These are phyloP conservation scores for Orthosia gothica DNA, from an alignment of 2,888 invertebrate species.

Conservation along the genomic window DNA sequence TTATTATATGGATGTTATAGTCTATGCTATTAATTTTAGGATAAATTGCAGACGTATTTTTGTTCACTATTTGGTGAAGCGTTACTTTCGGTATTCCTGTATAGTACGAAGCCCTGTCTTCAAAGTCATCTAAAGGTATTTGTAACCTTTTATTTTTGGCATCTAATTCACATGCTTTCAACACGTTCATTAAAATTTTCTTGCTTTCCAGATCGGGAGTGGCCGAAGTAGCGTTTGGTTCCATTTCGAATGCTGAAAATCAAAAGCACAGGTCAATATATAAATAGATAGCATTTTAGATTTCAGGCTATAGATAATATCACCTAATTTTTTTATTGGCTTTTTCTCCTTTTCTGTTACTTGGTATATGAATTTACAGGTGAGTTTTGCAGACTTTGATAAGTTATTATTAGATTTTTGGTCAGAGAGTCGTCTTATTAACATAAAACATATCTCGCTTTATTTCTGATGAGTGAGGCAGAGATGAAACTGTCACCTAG, in stretches of 20 bases:
- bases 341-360: neutral
- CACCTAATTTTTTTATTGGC: neutral
- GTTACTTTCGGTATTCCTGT: conserved; percentile 62
- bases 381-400: neutral
- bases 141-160: conserved; percentile 55
- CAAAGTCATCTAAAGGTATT: conserved; percentile 66
- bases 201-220: neutral
- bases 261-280: conserved; percentile 8
- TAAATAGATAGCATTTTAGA: neutral
- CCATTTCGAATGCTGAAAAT: conserved; percentile 47
- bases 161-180: conserved; percentile 72
- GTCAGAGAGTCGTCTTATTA: neutral
- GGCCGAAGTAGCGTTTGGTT: neutral
- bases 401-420: neutral
- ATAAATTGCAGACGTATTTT: conserved; percentile 14
- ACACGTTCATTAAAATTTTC: conserved; percentile 56
- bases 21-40: conserved; percentile 48
- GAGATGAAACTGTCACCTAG: neutral
- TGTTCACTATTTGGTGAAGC: conserved; percentile 50
- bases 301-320: neutral
- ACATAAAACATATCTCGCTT: neutral
- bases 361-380: neutral
- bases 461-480: neutral
- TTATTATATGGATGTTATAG: conserved; percentile 59
- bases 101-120: conserved; percentile 70